Evolutionary conservation across 2,888 invertebrate species (phyloP), one percentile per base, ranked within the genome.

Genomic region (Lochmaea crataegi): DNA sequence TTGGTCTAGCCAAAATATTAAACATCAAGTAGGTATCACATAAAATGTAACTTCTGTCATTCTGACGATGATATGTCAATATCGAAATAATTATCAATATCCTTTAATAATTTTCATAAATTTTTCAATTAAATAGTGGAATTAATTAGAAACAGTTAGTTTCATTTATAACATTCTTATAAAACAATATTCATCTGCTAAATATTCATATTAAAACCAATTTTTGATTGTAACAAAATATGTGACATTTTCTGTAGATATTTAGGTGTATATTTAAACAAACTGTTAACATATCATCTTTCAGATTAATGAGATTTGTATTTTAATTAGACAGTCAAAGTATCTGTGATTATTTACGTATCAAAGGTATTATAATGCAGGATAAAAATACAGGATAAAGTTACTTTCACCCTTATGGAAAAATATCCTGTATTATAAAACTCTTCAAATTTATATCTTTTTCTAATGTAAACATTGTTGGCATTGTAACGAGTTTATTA

Each of bases 261-360:
- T 58, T 58, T 58, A 26, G 26, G 58, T 58, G 26, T 58, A n/a
- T 58, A 38, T 26, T 58, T 32, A 26, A 58, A 32, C 26, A 32
- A 32, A 32, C 58, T 32, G 14, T 32, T n/a, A 32, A 58, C 58
- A 58, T 58, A 45, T 22, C 64, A 66, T 22, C n/a, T 66, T 57
- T 66, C 66, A 66, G 66, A 66, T 66, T 66, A 66, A 57, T 66
- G 41, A 66, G 66, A 66, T 66, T 66, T 53, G 11, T 66, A 26
- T 18, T 18, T 16, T 64, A 10, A 64, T 14, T 16, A 48, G 12
- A 58, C 5, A 12, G 67, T 67, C 58, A 58, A 67, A 67, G 32
- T 22, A 58, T 67, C 67, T 67, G 67, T 67, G 57, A 67, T 67
- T 67, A 18, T 57, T 67, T 58, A 6, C 16, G 16, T 53, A 16